A percentile compares a stretch with the other conserved stretches of the same genome.
Conservation (phyloP, 2,797 vertebrate species). For the Cyclopterus lumpus region DNA sequence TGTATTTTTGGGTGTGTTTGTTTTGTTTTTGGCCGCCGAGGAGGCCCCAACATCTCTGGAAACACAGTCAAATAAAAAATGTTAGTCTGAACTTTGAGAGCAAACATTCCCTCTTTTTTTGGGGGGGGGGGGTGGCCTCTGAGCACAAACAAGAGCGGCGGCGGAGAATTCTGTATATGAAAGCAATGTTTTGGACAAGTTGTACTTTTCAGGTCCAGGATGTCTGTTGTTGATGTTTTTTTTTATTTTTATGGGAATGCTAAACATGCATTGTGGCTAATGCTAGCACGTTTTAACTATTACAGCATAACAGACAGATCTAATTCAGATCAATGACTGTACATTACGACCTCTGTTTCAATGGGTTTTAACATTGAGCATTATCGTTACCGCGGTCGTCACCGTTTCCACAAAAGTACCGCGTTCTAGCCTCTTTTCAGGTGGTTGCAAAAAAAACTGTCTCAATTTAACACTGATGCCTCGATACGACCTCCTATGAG, state of each 20-base stretch:
- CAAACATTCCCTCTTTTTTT: slow-evolving; percentile 55
- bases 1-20: slow-evolving; percentile 54
- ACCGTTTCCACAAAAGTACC: neutral
- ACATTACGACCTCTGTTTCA: neutral
- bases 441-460: neutral
- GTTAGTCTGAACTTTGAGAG: slow-evolving; percentile 72
- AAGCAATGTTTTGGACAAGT: slow-evolving; percentile 3
- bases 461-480: no score
- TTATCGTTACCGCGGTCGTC: neutral
- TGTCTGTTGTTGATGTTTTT: slow-evolving; percentile 11
- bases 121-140: slow-evolving; percentile 31
- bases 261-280: neutral
- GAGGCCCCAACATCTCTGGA: slow-evolving; percentile 38
- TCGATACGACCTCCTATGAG: no score
- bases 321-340: neutral
- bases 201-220: neutral
- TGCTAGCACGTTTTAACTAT: neutral
- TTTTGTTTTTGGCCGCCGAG: slow-evolving; percentile 43
- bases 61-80: slow-evolving; percentile 58
- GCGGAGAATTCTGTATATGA: slow-evolving; percentile 5
- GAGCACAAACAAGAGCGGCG: slow-evolving; percentile 36
- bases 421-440: no score
- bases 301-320: neutral
- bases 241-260: neutral
- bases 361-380: neutral